Conservation (phyloP, 2,888 invertebrate genomes). For the Cephus pygmeus region DNA sequence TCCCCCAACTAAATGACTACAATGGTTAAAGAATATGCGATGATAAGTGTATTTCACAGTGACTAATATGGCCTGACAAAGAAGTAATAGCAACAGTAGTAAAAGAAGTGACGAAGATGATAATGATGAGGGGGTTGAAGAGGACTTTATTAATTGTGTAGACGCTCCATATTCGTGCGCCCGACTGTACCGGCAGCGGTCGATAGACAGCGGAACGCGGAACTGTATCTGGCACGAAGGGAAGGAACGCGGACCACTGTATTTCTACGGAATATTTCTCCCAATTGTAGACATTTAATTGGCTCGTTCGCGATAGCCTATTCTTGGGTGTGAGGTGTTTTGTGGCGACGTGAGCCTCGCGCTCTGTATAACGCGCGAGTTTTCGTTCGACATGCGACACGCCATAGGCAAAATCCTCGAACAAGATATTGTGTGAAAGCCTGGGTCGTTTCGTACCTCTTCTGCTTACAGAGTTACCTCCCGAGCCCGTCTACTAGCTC, state of each 20-base stretch:
- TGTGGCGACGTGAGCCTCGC: background rate
- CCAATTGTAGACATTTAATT: slow-evolving; percentile 22
- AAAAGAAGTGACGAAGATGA: no score
- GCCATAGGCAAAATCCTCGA: no score
- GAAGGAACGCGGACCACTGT: slow-evolving; percentile 44
- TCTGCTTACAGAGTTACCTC: slow-evolving; percentile 13
- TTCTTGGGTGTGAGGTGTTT: slow-evolving; percentile 17
- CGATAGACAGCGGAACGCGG: slow-evolving; percentile 45
- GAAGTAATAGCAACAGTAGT: no score
- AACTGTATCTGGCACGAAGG: slow-evolving; percentile 34
- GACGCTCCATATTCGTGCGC: background rate
- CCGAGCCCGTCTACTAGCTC: slow-evolving; percentile 10
- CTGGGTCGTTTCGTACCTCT: background rate
- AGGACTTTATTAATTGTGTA: background rate
- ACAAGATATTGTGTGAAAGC: background rate
- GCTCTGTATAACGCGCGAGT: background rate
- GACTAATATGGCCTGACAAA: no score
- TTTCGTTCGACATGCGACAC: no score
- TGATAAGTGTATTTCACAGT: no score
- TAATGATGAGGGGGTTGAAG: no score
- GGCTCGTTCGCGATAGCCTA: slow-evolving; percentile 11
- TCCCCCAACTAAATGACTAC: no score
- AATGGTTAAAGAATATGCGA: no score
- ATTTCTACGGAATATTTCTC: slow-evolving; percentile 40
- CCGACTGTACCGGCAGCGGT: slow-evolving; percentile 32